These are phyloP conservation scores for Coranthus polyacanthus DNA, from an alignment of 2,797 vertebrate species.

Conservation along the genomic window DNA sequence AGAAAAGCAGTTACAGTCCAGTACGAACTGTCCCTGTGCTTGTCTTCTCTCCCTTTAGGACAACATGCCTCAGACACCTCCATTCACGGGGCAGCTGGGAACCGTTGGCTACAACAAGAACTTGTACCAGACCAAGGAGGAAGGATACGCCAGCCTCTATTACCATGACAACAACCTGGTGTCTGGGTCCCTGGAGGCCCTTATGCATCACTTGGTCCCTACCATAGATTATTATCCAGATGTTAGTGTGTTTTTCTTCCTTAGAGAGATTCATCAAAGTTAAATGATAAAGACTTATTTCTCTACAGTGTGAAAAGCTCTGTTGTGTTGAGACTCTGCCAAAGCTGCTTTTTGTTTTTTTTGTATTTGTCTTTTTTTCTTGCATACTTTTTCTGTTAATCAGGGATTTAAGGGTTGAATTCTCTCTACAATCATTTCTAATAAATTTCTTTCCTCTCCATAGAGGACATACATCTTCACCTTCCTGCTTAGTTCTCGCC, in stretches of 20 bases:
- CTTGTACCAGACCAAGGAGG: conserved; percentile 89
- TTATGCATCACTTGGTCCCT: conserved; percentile 94
- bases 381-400: neutral
- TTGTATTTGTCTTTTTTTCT: neutral
- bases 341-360: conserved; percentile 13
- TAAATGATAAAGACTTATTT: too few relatives aligned
- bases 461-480: conserved; percentile 97
- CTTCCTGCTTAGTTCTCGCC: conserved; percentile 94
- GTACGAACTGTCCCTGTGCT: conserved; percentile 26
- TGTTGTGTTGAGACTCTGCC: neutral
- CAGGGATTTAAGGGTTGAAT: neutral
- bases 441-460: neutral
- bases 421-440: neutral
- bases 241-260: conserved; percentile 81
- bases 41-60: conserved; percentile 75
- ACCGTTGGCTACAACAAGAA: conserved; percentile 90
- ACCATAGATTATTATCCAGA: conserved; percentile 94
- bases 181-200: conserved; percentile 94
- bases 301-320: conserved; percentile 4
- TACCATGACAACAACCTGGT: conserved; percentile 94
- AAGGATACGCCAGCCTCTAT: conserved; percentile 86
- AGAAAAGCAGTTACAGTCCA: neutral
- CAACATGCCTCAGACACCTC: conserved; percentile 95
- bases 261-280: too few relatives aligned
- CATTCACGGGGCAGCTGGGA: conserved; percentile 91